Evolutionary conservation across 2,113 vertebrate genomes (phyloP).

Genomic region (Tachysurus vachellii): DNA sequence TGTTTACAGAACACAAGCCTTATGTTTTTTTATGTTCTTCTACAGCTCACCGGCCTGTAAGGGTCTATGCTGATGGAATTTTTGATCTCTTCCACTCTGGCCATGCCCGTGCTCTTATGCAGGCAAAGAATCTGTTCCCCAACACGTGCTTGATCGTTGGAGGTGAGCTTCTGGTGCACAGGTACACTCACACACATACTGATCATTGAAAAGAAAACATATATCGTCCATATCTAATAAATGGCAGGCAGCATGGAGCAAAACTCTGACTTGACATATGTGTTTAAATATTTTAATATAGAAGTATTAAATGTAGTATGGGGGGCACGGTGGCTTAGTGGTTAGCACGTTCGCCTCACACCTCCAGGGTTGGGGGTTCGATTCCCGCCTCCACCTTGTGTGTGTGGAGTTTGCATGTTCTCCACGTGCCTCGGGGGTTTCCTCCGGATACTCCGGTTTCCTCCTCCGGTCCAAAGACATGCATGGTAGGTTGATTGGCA

Average conservation of each 20-base stretch:
- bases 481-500: too few species aligned
- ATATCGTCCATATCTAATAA: neutral
- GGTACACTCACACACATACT: neutral
- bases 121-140: slow-evolving; percentile 98
- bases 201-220: neutral
- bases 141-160: slow-evolving; percentile 98
- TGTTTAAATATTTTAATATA: neutral
- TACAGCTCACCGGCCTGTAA: slow-evolving; percentile 91
- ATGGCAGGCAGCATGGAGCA: neutral
- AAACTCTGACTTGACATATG: neutral
- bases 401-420: too few species aligned
- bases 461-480: too few species aligned
- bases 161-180: slow-evolving; percentile 76
- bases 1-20: neutral
- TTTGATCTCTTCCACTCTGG: slow-evolving; percentile 99
- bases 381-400: too few species aligned
- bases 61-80: slow-evolving; percentile 98
- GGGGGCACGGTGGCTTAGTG: too few species aligned
- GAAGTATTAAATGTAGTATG: neutral
- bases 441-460: too few species aligned
- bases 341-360: too few species aligned
- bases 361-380: too few species aligned
- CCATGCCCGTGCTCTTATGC: slow-evolving; percentile 97
- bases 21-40: slow-evolving; percentile 45
- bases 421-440: too few species aligned